These are phyloP conservation scores for Bellardia pandia DNA, from an alignment of 2,888 invertebrate genomes.

Conservation along the genomic window DNA sequence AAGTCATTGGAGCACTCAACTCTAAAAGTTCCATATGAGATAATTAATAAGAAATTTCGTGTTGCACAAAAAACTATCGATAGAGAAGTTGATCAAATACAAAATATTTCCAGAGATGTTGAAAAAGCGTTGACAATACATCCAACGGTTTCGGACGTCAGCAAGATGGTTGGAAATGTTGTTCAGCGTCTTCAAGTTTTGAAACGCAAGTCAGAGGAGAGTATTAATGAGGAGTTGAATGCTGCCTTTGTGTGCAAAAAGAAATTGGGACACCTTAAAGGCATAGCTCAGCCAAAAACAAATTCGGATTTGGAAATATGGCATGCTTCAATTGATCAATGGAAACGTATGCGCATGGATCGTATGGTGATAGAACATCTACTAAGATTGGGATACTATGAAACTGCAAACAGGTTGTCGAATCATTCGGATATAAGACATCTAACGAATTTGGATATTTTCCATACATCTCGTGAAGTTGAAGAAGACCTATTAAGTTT, in stretches of 20 bases:
- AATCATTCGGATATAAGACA: slow-evolving; percentile 92
- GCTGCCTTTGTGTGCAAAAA: slow-evolving; percentile 96
- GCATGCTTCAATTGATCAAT: slow-evolving; percentile 82
- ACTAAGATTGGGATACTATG: slow-evolving; percentile 96
- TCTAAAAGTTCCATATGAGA: slow-evolving; percentile 98
- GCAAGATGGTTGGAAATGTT: slow-evolving; percentile 93
- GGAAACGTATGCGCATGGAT: slow-evolving; percentile 89
- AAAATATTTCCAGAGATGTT: slow-evolving; percentile 89
- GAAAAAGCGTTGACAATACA: slow-evolving; percentile 85
- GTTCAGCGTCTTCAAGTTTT: slow-evolving; percentile 94
- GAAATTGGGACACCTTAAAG: slow-evolving; percentile 93
- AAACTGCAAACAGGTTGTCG: slow-evolving; percentile 94
- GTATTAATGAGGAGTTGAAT: slow-evolving; percentile 95
- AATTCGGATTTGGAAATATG: slow-evolving; percentile 79
- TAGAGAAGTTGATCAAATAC: slow-evolving; percentile 95
- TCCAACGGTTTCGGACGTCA: slow-evolving; percentile 87
- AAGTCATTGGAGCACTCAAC: slow-evolving; percentile 98
- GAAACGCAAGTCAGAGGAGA: slow-evolving; percentile 97
- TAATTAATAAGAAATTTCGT: slow-evolving; percentile 98
- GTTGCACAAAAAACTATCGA: slow-evolving; percentile 97
- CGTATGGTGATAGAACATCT: slow-evolving; percentile 99
- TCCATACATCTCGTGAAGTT: slow-evolving; percentile 92
- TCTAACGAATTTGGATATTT: slow-evolving; percentile 96
- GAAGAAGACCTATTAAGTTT: slow-evolving; percentile 92
- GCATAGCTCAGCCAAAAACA: slow-evolving; percentile 80